A percentile compares a stretch with the other conserved stretches of the same genome.
phyloP scores from a whole-genome alignment of 2,797 vertebrate genomes.

The Aplochiton taeniatus region DNA sequence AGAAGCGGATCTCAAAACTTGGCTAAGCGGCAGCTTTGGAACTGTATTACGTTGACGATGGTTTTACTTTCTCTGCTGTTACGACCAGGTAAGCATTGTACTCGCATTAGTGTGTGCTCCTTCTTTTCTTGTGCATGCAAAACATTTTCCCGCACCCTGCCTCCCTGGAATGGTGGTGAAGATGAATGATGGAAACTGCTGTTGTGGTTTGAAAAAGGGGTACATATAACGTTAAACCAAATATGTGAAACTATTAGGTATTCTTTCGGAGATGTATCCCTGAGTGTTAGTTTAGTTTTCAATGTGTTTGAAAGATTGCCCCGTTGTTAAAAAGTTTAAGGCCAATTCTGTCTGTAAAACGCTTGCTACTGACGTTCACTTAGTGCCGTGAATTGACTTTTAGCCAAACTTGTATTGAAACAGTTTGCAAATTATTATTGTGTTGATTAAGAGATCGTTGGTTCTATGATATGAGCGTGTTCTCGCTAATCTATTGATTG shows the following conservation, averaged over 20 bases:
- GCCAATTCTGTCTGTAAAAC: no score
- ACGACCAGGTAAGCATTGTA: constrained; percentile 73
- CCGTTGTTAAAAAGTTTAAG: no score
- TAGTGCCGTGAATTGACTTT: no score
- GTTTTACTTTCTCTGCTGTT: constrained; percentile 76
- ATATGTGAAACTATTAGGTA: no score
- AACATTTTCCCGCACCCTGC: constrained; percentile 18
- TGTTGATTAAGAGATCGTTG: no score
- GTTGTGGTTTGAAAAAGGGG: constrained; percentile 4
- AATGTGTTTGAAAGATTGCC: no score
- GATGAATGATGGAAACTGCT: constrained; percentile 39
- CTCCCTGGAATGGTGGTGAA: constrained; percentile 37
- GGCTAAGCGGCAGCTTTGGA: constrained; percentile 83
- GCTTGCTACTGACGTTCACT: no score
- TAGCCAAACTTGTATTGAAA: no score
- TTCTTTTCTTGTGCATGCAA: constrained; percentile 33
- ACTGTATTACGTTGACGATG: constrained; percentile 77
- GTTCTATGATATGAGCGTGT: background rate
- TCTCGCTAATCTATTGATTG: background rate
- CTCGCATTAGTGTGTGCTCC: constrained; percentile 34
- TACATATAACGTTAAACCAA: no score
- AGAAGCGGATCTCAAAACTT: constrained; percentile 81
- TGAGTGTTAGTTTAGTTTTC: background rate
- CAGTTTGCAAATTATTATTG: no score
- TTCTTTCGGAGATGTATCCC: no score